Evolutionary conservation across 1,140 invertebrate species (phyloP).

Genomic region (Saccostrea echinata): DNA sequence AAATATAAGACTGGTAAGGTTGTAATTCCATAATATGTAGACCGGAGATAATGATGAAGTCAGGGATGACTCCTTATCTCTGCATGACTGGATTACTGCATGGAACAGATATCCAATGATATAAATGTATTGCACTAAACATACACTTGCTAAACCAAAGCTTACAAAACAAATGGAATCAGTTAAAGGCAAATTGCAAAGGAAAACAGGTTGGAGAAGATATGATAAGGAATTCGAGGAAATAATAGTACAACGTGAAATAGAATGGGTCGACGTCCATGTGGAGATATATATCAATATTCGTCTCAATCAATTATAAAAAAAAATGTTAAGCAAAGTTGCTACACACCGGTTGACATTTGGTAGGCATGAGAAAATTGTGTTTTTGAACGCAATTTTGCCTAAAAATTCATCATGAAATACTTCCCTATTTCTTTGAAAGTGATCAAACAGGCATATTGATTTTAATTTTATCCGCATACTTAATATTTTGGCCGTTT

Average conservation of each 20-base stretch:
- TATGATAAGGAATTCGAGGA: background rate
- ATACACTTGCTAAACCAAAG: background rate
- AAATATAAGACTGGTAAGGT: background rate
- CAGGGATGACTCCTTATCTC: background rate
- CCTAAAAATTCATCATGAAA: too few species aligned
- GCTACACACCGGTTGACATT: background rate
- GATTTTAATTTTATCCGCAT: too few species aligned
- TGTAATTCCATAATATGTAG: too few species aligned
- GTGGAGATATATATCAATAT: background rate
- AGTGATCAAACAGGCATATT: too few species aligned
- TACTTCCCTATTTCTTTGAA: too few species aligned
- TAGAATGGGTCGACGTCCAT: background rate
- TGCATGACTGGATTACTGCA: background rate
- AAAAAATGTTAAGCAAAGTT: background rate
- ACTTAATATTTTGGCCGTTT: too few species aligned
- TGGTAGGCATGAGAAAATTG: background rate
- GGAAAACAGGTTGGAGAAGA: background rate
- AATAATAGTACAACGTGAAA: background rate
- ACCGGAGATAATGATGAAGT: too few species aligned
- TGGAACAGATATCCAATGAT: background rate
- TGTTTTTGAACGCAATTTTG: too few species aligned
- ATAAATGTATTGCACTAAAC: background rate
- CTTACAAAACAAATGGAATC: constrained; percentile 15
- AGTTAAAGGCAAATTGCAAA: background rate
- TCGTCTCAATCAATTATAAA: background rate